These are phyloP conservation scores for Idris sp. DNA, from an alignment of 1,140 invertebrate species.

Conservation along the genomic window DNA sequence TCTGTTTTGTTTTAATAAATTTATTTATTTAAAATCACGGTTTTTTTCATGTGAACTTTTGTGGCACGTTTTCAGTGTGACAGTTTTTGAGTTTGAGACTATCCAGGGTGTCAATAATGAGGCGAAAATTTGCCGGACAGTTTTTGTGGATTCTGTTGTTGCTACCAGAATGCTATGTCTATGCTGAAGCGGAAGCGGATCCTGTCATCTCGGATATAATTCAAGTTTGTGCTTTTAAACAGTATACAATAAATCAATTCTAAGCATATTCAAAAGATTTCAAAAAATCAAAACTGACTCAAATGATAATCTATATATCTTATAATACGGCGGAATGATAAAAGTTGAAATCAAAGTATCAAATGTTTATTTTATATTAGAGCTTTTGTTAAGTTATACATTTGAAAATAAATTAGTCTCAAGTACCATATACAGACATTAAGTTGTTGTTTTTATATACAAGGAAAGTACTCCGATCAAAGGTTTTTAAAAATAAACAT, in stretches of 20 bases:
- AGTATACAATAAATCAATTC: too few species aligned
- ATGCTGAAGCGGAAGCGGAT: conserved; percentile 48
- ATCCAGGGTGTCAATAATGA: conserved; percentile 35
- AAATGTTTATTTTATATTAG: too few species aligned
- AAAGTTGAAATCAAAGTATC: too few species aligned
- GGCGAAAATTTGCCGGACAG: conserved; percentile 47
- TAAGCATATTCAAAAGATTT: too few species aligned
- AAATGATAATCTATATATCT: too few species aligned
- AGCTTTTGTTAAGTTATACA: too few species aligned
- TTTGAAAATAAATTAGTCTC: too few species aligned
- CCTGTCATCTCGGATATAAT: conserved; percentile 57
- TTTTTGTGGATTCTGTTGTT: conserved; percentile 53
- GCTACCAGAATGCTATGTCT: conserved; percentile 11
- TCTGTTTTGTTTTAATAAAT: too few species aligned
- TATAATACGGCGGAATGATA: too few species aligned
- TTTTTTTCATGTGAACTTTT: conserved; percentile 34
- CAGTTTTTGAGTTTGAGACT: conserved; percentile 20
- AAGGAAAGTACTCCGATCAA: conserved; percentile 4
- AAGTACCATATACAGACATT: too few species aligned
- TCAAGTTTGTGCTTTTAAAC: conserved; percentile 56
- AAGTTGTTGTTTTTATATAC: conserved; percentile 7
- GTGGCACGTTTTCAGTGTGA: conserved; percentile 19
- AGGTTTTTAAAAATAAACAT: conserved; percentile 1
- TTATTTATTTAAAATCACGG: too few species aligned
- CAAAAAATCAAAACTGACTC: too few species aligned